These are phyloP conservation scores for Upupa epops DNA, from an alignment of 2,113 vertebrate species.

Conservation along the genomic window DNA sequence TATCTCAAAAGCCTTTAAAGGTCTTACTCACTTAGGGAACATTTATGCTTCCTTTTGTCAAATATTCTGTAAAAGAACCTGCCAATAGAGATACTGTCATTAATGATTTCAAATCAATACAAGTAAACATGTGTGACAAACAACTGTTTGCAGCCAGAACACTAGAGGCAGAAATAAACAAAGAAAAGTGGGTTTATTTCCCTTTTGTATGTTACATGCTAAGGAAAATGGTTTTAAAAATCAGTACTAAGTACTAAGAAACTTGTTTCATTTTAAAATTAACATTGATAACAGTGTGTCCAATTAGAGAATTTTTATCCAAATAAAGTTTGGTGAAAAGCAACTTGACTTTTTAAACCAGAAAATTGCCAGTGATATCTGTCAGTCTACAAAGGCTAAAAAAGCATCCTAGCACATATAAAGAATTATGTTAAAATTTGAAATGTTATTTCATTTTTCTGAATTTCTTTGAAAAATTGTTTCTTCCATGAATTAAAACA, in stretches of 20 bases:
- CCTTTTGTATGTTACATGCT: not conserved
- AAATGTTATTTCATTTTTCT: not conserved
- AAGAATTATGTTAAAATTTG: not conserved
- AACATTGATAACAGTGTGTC: not conserved
- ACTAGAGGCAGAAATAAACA: not conserved
- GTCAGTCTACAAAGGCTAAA: not conserved
- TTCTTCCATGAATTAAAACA: not conserved
- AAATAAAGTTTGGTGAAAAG: not conserved
- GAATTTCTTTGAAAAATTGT: not conserved
- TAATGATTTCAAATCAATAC: not conserved
- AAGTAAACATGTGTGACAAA: not conserved
- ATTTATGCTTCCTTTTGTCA: not conserved
- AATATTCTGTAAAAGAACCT: not conserved
- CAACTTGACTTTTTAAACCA: not conserved
- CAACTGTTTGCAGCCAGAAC: not conserved
- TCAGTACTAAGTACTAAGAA: not conserved
- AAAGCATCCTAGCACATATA: not conserved
- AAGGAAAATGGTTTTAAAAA: not conserved
- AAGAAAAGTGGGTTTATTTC: not conserved
- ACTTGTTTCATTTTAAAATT: not conserved
- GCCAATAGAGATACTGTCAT: not conserved
- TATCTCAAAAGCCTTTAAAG: not conserved
- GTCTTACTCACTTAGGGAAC: not conserved
- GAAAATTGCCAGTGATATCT: not conserved
- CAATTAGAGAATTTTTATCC: not conserved